Evolutionary conservation across 2,797 vertebrate genomes (phyloP).

Genomic region (Martes flavigula): DNA sequence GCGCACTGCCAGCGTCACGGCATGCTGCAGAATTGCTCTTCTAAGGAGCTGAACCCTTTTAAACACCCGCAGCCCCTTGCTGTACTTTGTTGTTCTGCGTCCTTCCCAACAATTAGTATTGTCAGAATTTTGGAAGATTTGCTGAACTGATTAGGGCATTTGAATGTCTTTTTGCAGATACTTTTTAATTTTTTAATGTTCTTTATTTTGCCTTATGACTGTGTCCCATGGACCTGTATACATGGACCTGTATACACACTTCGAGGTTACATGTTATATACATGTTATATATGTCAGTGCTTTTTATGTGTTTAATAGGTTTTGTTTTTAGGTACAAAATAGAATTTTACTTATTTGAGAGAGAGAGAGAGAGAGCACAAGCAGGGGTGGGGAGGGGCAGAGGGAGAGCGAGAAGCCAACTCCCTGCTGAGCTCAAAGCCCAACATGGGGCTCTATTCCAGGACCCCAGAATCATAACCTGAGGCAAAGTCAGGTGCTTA

Average conservation of each 20-base stretch:
- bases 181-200: not conserved
- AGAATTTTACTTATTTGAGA: not conserved
- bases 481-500: too few species aligned
- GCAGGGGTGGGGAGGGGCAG: not conserved
- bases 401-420: too few species aligned
- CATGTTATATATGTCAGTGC: too few species aligned
- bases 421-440: too few species aligned
- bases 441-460: too few species aligned
- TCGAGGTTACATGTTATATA: not conserved
- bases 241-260: not conserved
- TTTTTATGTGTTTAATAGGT: not conserved
- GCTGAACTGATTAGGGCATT: not conserved
- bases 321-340: not conserved
- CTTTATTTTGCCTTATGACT: not conserved
- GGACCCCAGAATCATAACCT: too few species aligned
- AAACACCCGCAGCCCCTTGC: not conserved
- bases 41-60: not conserved
- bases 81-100: not conserved
- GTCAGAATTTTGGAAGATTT: slow-evolving; percentile 5
- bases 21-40: not conserved
- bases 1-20: not conserved
- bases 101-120: not conserved
- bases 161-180: not conserved
- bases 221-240: not conserved
- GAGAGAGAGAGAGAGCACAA: too few species aligned